Conservation (phyloP, 1,140 invertebrate species). For the Delia radicum region DNA sequence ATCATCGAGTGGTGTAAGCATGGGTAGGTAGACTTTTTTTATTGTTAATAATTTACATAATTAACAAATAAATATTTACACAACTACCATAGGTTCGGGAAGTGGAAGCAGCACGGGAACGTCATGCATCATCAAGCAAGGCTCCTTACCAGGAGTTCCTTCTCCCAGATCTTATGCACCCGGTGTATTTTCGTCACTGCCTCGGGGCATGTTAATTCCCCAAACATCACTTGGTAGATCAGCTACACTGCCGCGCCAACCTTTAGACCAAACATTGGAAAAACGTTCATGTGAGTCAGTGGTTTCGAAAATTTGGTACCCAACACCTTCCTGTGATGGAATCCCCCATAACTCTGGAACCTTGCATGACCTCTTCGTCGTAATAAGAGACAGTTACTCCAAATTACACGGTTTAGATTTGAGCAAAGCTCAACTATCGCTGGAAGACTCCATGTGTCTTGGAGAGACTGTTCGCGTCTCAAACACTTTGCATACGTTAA, state of each 20-base stretch:
- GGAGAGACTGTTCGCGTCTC: constrained; percentile 61
- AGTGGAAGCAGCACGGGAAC: constrained; percentile 56
- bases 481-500: constrained; percentile 58
- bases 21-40: constrained; percentile 46
- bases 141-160: constrained; percentile 30
- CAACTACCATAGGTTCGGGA: too few relatives aligned
- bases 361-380: constrained; percentile 58
- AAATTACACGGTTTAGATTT: constrained; percentile 60
- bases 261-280: constrained; percentile 53
- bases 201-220: constrained; percentile 53
- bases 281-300: constrained; percentile 61
- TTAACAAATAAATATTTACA: constrained; percentile 18
- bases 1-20: constrained; percentile 58
- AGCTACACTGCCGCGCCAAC: constrained; percentile 57
- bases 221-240: constrained; percentile 56
- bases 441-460: constrained; percentile 60
- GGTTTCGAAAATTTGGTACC: constrained; percentile 59
- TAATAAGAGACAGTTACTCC: constrained; percentile 57
- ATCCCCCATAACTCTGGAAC: constrained; percentile 57
- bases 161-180: constrained; percentile 37
- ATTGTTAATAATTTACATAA: not conserved
- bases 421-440: constrained; percentile 57
- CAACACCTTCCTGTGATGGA: constrained; percentile 58
- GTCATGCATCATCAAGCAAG: constrained; percentile 31
- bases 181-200: constrained; percentile 56